Conservation (phyloP, 2,888 invertebrate species). For the Ophioninae sp. region DNA sequence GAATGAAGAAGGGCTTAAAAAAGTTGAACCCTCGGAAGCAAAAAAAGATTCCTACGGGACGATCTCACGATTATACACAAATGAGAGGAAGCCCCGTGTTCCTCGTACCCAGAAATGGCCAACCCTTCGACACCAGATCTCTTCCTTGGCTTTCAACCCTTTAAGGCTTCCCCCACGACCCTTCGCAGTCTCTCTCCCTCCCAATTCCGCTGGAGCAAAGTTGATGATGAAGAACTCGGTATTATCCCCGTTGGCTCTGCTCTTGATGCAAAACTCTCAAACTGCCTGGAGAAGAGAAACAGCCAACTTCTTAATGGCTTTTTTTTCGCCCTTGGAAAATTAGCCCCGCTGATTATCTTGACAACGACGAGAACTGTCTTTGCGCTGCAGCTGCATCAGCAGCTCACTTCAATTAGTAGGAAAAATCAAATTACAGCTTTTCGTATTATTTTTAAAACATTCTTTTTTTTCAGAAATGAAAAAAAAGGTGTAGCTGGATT, state of each 20-base stretch:
- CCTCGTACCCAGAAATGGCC: constrained; percentile 65
- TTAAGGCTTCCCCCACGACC: constrained; percentile 47
- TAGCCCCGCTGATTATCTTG: neutral
- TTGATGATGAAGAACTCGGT: constrained; percentile 12
- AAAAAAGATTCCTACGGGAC: constrained; percentile 48
- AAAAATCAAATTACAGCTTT: neutral
- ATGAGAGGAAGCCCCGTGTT: constrained; percentile 71
- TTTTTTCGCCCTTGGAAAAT: neutral
- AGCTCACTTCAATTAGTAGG: neutral
- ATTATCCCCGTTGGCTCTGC: neutral
- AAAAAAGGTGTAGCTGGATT: no score
- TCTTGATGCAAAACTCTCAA: neutral
- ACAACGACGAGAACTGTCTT: neutral
- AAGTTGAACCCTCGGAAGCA: constrained; percentile 37
- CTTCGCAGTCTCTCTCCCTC: neutral
- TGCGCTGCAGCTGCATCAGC: neutral
- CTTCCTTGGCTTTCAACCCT: constrained; percentile 68
- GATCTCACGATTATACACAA: constrained; percentile 16
- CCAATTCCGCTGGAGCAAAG: neutral
- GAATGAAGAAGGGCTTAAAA: constrained; percentile 7
- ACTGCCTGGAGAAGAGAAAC: neutral
- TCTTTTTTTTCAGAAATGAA: no score
- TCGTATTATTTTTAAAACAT: no score
- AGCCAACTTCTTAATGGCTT: neutral
- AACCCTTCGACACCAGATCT: constrained; percentile 73